Percentiles rank a stretch among this genome's conserved stretches.
Conservation (phyloP, 2,113 vertebrate genomes). For the Capreolus pygargus region DNA sequence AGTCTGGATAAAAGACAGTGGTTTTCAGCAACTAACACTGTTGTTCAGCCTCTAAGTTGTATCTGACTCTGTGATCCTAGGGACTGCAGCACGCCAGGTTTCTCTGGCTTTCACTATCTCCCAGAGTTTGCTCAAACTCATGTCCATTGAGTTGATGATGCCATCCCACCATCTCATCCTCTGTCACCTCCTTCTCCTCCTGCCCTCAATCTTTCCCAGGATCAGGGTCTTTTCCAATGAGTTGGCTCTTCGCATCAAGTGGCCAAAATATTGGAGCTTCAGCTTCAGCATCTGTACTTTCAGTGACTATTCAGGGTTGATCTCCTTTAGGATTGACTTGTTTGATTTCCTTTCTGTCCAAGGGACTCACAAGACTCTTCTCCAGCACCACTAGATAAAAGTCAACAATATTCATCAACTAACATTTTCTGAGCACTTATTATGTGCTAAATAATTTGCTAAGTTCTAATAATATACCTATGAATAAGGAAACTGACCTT, state of each 20-base stretch:
- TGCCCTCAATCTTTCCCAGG: background rate
- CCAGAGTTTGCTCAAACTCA: background rate
- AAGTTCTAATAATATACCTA: background rate
- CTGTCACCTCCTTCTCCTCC: background rate
- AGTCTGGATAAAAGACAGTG: background rate
- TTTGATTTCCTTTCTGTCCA: background rate
- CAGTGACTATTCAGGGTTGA: background rate
- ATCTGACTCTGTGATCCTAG: background rate
- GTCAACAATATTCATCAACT: background rate
- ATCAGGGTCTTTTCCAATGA: background rate
- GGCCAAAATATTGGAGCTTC: background rate
- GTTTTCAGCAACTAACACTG: background rate
- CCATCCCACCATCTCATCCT: background rate
- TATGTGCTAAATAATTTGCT: background rate
- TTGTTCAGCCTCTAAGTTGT: background rate
- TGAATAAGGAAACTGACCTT: background rate
- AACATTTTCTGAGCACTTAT: background rate
- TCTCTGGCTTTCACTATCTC: background rate
- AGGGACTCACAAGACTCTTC: background rate
- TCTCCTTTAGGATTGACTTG: background rate
- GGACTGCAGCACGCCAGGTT: background rate
- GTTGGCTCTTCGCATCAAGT: background rate
- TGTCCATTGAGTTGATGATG: background rate
- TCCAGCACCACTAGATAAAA: background rate
- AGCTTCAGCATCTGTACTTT: background rate